phyloP scores from a whole-genome alignment of 2,113 vertebrate genomes.

The Gnathonemus longibarbis region DNA sequence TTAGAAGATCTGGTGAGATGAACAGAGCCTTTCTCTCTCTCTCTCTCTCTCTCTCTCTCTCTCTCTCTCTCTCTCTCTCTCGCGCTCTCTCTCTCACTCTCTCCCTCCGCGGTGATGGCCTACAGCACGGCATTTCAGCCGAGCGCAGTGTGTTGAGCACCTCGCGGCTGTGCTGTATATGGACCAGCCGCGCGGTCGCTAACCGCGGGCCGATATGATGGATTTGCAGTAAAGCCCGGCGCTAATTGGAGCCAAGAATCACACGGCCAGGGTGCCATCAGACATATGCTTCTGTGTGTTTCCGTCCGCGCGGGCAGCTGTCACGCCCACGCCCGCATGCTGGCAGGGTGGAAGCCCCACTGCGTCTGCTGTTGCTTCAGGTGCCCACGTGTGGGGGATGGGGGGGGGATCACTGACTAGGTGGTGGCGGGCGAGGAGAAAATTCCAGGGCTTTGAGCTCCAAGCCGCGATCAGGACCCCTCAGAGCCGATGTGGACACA shows the following conservation, averaged over 20 bases:
- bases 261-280: background rate
- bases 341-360: background rate
- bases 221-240: background rate
- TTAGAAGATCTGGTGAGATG: background rate
- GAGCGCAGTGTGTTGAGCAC: background rate
- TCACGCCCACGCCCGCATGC: background rate
- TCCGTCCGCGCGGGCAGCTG: background rate
- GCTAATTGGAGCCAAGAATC: constrained; percentile 5
- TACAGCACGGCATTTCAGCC: background rate
- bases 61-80: no score
- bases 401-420: background rate
- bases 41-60: background rate
- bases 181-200: background rate
- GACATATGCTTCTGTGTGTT: background rate
- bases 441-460: constrained; percentile 31
- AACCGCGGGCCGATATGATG: background rate
- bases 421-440: background rate
- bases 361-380: constrained; percentile 14
- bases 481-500: constrained; percentile 25
- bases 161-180: background rate
- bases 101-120: background rate
- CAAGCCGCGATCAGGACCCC: background rate
- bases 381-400: background rate
- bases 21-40: no score
- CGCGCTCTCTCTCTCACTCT: no score